Evolutionary conservation across 2,888 invertebrate species (phyloP).

Genomic region (Tetrapedia diversipes): DNA sequence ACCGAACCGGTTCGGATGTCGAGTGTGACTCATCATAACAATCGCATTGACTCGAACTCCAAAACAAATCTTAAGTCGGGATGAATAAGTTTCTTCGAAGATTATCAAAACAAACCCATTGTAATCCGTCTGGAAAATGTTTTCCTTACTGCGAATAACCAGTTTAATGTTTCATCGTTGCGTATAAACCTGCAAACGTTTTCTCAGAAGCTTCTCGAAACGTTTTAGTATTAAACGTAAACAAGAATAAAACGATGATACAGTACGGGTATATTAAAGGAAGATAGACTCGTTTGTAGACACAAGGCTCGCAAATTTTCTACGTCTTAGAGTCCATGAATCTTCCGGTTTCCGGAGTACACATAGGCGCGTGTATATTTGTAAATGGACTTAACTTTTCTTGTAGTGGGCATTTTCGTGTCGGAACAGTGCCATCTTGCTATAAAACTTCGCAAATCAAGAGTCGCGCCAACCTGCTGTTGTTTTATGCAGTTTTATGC

Average conservation of each 20-base stretch:
- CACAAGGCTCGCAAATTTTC: neutral
- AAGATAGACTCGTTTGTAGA: neutral
- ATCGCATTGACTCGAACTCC: neutral
- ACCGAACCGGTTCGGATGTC: neutral
- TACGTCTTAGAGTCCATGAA: neutral
- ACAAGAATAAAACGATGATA: neutral
- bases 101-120: neutral
- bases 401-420: slow-evolving; percentile 24
- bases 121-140: neutral
- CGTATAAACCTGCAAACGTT: neutral
- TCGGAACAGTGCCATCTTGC: slow-evolving; percentile 47
- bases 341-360: slow-evolving; percentile 1
- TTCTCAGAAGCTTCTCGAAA: neutral
- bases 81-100: neutral
- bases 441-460: slow-evolving; percentile 59
- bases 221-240: neutral
- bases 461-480: slow-evolving; percentile 28
- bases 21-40: slow-evolving; percentile 22
- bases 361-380: slow-evolving; percentile 8
- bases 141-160: neutral
- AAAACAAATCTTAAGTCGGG: slow-evolving; percentile 7
- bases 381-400: slow-evolving; percentile 46
- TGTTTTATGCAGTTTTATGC: slow-evolving; percentile 59
- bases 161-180: neutral
- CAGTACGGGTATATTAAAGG: neutral